Percentiles rank a stretch among this genome's conserved stretches.
Conservation (phyloP, 1,140 invertebrate species). For the Lysiphlebus fabarum region DNA sequence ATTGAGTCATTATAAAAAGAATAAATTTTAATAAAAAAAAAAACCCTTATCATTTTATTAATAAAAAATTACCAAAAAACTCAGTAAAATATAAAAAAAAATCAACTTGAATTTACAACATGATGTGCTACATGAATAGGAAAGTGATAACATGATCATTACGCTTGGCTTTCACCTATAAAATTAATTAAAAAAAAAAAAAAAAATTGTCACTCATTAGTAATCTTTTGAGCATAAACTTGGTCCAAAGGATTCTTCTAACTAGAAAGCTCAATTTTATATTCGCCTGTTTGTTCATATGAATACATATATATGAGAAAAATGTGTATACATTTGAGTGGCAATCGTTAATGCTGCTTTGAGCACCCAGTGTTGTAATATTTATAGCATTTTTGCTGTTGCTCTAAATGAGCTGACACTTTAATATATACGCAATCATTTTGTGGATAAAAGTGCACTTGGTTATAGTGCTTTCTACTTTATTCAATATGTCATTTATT, state of each 20-base stretch:
- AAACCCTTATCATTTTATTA: no score
- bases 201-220: no score
- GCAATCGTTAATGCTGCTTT: conserved; percentile 5
- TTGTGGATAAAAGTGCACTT: conserved; percentile 28
- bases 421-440: conserved; percentile 50
- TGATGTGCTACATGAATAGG: conserved; percentile 52
- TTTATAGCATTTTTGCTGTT: conserved; percentile 54
- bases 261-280: no score
- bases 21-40: no score
- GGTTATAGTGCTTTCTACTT: neutral
- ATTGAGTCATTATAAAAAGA: no score
- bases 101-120: conserved; percentile 9
- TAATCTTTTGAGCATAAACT: no score
- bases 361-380: conserved; percentile 25
- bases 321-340: conserved; percentile 2
- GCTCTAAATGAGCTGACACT: conserved; percentile 52
- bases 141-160: conserved; percentile 55
- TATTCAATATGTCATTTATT: neutral
- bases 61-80: no score
- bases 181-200: no score
- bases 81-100: no score
- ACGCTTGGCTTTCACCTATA: conserved; percentile 31
- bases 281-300: no score
- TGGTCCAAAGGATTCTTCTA: no score
- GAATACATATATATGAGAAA: no score